Evolutionary conservation across 2,113 vertebrate genomes (phyloP).

Genomic region (Pipra filicauda): DNA sequence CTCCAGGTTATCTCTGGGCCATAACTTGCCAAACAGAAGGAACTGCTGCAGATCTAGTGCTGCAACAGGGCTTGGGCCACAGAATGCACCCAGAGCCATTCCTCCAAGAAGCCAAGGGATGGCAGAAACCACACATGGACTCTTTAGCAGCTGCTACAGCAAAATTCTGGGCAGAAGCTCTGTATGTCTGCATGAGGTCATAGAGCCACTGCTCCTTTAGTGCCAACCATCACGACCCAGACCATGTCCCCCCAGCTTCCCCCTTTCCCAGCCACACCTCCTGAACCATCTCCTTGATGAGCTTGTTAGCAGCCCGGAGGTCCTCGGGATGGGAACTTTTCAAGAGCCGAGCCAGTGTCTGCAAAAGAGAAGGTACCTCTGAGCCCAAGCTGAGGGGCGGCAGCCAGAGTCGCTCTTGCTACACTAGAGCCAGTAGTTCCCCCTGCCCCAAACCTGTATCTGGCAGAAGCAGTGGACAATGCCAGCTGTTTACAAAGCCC

Average conservation of each 20-base stretch:
- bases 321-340: conserved; percentile 96
- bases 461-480: neutral
- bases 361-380: conserved; percentile 24
- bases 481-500: neutral
- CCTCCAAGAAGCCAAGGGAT: neutral
- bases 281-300: conserved; percentile 99
- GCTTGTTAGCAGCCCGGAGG: conserved; percentile 94
- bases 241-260: neutral
- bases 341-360: conserved; percentile 92
- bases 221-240: neutral
- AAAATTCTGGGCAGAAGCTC: neutral
- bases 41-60: neutral
- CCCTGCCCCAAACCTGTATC: neutral
- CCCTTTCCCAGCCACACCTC: conserved; percentile 76
- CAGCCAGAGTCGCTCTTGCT: neutral
- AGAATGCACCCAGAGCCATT: neutral
- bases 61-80: neutral
- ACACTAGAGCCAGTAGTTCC: neutral
- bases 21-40: neutral
- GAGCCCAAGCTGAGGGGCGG: neutral
- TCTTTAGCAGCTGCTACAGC: neutral
- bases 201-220: neutral
- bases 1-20: neutral
- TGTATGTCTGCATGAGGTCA: neutral
- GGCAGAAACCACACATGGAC: neutral